A percentile compares a stretch with the other conserved stretches of the same genome.
Evolutionary conservation across 2,113 vertebrate species (phyloP).

Genomic region (Ellobius talpinus): DNA sequence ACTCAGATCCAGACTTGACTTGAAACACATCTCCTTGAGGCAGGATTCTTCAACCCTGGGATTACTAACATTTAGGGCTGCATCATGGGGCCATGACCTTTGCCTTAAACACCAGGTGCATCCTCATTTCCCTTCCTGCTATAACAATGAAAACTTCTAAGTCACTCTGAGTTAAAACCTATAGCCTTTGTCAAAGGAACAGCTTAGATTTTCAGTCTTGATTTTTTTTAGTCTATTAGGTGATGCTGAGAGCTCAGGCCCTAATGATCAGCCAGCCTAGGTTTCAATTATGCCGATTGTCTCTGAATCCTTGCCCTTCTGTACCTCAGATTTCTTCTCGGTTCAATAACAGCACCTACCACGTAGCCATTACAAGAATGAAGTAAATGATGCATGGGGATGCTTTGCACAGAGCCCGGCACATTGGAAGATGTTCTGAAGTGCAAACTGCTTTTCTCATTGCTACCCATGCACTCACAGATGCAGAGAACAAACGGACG

Average conservation of each 20-base stretch:
- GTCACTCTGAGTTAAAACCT: background rate
- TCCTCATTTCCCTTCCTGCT: rapidly evolving
- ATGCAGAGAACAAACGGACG: rapidly evolving
- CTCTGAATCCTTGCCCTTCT: background rate
- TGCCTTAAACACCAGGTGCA: background rate
- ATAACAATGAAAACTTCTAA: background rate
- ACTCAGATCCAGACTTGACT: background rate
- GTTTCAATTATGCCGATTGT: no score
- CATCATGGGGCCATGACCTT: background rate
- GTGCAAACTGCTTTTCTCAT: background rate
- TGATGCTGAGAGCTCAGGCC: background rate
- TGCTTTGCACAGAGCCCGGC: background rate
- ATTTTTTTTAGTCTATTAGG: background rate
- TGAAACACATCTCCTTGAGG: background rate
- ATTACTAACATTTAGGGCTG: background rate
- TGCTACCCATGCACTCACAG: no score
- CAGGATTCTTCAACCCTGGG: background rate
- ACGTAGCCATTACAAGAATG: background rate
- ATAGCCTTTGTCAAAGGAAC: background rate
- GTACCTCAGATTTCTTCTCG: background rate
- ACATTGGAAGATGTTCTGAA: background rate
- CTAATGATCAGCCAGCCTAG: background rate
- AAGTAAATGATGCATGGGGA: background rate
- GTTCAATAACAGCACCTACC: background rate
- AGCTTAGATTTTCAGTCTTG: background rate